phyloP scores from a whole-genome alignment of 2,888 invertebrate species.

The Auanema sp. region DNA sequence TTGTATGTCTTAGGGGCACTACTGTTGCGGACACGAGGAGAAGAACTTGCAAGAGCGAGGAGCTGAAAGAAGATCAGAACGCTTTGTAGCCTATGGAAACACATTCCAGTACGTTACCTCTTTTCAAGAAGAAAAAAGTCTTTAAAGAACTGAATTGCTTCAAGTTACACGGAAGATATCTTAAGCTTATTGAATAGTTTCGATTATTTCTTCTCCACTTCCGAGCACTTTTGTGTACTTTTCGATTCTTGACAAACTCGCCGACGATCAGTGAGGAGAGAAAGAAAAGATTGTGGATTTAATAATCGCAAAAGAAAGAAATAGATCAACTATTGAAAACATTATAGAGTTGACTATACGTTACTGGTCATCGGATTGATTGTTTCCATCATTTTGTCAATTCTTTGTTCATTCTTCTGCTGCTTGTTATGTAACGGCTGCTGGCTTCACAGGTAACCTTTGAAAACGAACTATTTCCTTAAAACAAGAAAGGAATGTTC shows the following conservation, averaged over 20 bases:
- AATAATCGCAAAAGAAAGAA: background rate
- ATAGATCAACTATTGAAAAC: background rate
- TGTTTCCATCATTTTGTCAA: slow-evolving; percentile 56
- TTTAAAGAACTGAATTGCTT: too few species aligned
- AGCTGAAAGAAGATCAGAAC: slow-evolving; percentile 41
- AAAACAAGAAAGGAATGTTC: background rate
- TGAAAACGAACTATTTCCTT: too few species aligned
- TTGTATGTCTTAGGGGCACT: slow-evolving; percentile 47
- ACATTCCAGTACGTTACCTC: slow-evolving; percentile 52
- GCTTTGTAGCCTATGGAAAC: slow-evolving; percentile 55
- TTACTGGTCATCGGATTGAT: slow-evolving; percentile 60
- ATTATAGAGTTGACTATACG: slow-evolving; percentile 60
- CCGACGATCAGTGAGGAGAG: too few species aligned
- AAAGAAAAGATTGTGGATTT: too few species aligned
- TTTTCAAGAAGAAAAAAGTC: background rate
- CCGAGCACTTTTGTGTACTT: too few species aligned
- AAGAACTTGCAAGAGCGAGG: slow-evolving; percentile 26
- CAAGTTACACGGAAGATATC: too few species aligned
- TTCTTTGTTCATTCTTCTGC: slow-evolving; percentile 58
- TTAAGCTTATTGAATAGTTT: too few species aligned
- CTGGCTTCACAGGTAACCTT: slow-evolving; percentile 50
- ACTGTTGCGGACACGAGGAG: slow-evolving; percentile 58
- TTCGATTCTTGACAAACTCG: too few species aligned
- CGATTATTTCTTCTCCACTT: too few species aligned
- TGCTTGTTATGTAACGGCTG: slow-evolving; percentile 63